phyloP scores from a whole-genome alignment of 2,888 invertebrate genomes.

The Trachelus stipa region DNA sequence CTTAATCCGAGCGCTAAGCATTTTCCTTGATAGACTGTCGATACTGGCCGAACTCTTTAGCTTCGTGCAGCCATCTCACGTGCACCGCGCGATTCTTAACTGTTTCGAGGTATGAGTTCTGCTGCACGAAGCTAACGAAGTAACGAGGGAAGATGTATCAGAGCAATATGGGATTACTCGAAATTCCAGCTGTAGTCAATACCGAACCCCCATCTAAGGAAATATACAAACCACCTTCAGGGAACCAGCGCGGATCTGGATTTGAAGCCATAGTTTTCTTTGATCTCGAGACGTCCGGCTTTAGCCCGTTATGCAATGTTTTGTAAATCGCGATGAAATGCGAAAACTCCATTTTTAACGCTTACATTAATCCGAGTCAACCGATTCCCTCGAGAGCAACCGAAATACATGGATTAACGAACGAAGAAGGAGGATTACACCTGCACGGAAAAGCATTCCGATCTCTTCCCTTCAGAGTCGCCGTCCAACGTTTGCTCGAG shows the following conservation, averaged over 20 bases:
- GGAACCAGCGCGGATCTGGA: neutral
- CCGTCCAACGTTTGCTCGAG: neutral
- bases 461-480: slow-evolving; percentile 5
- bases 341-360: too few species aligned
- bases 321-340: too few species aligned
- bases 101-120: too few species aligned
- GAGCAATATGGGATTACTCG: slow-evolving; percentile 16
- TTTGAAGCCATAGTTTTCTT: slow-evolving; percentile 14
- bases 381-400: slow-evolving; percentile 19
- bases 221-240: slow-evolving; percentile 10
- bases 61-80: too few species aligned
- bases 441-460: slow-evolving; percentile 3
- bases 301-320: slow-evolving; percentile 14
- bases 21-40: too few species aligned
- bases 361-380: too few species aligned
- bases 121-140: too few species aligned
- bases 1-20: too few species aligned
- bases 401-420: slow-evolving; percentile 18
- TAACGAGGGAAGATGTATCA: slow-evolving; percentile 16
- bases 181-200: slow-evolving; percentile 10
- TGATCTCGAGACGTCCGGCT: slow-evolving; percentile 27
- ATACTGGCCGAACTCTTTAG: too few species aligned
- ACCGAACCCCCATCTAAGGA: neutral
- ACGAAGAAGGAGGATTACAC: slow-evolving; percentile 13
- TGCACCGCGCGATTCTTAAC: too few species aligned